A percentile compares a stretch with the other conserved stretches of the same genome.
Evolutionary conservation across 2,113 vertebrate species (phyloP).

Genomic region (Mus spicilegus): DNA sequence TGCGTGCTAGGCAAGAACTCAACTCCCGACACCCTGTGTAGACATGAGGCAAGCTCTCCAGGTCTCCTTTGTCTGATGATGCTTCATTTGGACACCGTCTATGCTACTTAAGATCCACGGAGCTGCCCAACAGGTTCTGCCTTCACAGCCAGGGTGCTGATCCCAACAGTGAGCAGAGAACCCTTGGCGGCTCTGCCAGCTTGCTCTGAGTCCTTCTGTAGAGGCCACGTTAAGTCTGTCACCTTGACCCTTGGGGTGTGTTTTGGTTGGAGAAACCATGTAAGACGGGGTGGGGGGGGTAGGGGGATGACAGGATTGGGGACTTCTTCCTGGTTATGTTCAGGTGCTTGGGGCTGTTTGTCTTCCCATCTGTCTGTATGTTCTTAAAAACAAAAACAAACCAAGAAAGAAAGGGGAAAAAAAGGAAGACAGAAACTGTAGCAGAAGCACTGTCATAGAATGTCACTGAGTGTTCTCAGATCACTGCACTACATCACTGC

Average conservation of each 20-base stretch:
- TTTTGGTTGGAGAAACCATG: not conserved
- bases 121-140: not conserved
- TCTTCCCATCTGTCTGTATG: constrained; percentile 34
- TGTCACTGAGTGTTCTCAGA: not conserved
- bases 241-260: fast-evolving
- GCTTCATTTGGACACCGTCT: not conserved
- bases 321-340: not conserved
- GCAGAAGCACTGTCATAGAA: constrained; percentile 32
- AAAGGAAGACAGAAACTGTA: not conserved
- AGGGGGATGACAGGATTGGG: not conserved
- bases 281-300: no score
- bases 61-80: not conserved
- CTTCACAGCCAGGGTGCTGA: not conserved
- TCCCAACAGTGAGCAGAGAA: not conserved
- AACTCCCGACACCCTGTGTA: fast-evolving
- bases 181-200: fast-evolving
- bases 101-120: fast-evolving
- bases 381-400: not conserved
- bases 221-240: fast-evolving
- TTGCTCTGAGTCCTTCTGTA: not conserved
- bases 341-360: not conserved
- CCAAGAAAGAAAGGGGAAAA: not conserved
- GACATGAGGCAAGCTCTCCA: not conserved
- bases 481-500: not conserved
- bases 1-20: not conserved